Evolutionary conservation across 1,140 invertebrate genomes (phyloP).

Genomic region (Belonocnema kinseyi): DNA sequence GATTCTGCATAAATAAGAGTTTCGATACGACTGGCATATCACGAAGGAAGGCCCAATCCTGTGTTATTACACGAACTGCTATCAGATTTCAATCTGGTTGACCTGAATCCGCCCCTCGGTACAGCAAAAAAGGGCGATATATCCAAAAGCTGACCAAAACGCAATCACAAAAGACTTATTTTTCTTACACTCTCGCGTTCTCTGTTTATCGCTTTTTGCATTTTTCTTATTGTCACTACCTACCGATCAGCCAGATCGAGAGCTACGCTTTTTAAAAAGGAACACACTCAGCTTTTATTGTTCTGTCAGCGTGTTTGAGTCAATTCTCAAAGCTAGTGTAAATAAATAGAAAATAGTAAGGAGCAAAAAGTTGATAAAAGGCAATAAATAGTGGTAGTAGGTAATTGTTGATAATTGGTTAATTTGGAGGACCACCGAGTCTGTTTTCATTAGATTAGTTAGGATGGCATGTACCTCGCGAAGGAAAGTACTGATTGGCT

Average conservation of each 20-base stretch:
- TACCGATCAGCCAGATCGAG: neutral
- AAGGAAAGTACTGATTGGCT: conserved; percentile 85
- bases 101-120: neutral
- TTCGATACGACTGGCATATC: conserved; percentile 13
- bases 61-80: neutral
- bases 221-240: conserved; percentile 9
- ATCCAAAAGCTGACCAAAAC: conserved; percentile 1
- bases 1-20: neutral
- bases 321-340: neutral
- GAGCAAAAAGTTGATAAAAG: neutral
- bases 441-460: conserved; percentile 11
- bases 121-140: neutral
- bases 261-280: neutral
- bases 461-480: conserved; percentile 58
- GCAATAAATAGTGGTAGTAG: neutral
- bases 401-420: neutral
- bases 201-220: neutral
- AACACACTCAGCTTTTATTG: neutral
- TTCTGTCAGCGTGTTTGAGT: neutral
- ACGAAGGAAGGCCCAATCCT: conserved; percentile 8
- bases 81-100: neutral
- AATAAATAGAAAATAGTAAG: neutral
- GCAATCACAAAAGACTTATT: conserved; percentile 9
- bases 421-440: neutral
- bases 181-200: neutral